Evolutionary conservation across 2,888 invertebrate genomes (phyloP), one percentile per base, ranked within the genome.

Genomic region (Aphidoletes aphidimyza): DNA sequence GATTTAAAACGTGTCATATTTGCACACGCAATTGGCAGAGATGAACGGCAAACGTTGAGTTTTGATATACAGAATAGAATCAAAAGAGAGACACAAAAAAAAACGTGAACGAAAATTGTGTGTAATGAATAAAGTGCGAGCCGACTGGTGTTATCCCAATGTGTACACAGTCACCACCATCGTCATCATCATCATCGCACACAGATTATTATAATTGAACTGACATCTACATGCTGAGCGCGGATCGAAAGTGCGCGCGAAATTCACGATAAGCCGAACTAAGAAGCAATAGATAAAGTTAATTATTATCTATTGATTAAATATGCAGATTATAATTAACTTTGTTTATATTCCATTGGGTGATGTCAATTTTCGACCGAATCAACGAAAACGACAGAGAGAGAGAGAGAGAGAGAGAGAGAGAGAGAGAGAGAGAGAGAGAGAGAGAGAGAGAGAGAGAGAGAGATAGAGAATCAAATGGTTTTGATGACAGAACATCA

Each of bases 291-390:
- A 81, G 81, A 81, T 81, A 81, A 81, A 81, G 81, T 81, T 81
- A 83, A 83, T 83, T 83, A 83, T 83, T 83, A 83, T 83, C 83
- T 83, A 83, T 83, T 83, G 83, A 83, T 83, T 83, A 83, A 83
- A 83, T 83, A 83, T 83, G 83, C 83, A 42, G 83, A 83, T 83
- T 83, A 83, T 42, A 83, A 83, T 83, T 45, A 83, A 42, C 42
- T 42, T 9, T 81, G 26, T 69, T 30, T 69, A 14, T 69, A 69
- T 69, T 69, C 69, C 69, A 69, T 69, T 17, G 30, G 69, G 26
- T 69, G 69, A 69, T 30, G 69, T 69, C 30, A 69, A 69, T 69
- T 69, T 69, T 69, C 54, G 54, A 54, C 3, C 54, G n/a, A n/a
- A n/a, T n/a, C n/a, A 42, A 42, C 42, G 42, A 42, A 42, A 42